A percentile compares a stretch with the other conserved stretches of the same genome.
Evolutionary conservation across 2,797 vertebrate genomes (phyloP).

Genomic region (Micromesistius poutassou): DNA sequence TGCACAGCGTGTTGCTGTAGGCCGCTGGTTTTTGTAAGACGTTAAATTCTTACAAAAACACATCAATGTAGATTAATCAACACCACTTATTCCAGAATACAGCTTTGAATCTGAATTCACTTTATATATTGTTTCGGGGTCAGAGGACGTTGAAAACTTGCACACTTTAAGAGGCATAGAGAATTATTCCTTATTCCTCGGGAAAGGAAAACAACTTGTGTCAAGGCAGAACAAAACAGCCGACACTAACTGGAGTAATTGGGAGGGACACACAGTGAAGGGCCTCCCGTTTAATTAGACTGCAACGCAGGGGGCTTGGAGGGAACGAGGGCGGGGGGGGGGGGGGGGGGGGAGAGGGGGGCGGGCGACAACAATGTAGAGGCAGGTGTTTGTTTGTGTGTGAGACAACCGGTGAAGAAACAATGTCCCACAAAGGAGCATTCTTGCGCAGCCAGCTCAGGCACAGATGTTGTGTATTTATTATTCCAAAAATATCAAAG

Average conservation of each 20-base stretch:
- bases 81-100: neutral
- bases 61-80: neutral
- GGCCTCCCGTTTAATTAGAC: conserved; percentile 66
- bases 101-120: neutral
- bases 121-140: neutral
- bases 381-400: conserved; percentile 23
- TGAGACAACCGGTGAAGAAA: conserved; percentile 56
- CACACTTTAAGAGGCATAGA: neutral
- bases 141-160: neutral
- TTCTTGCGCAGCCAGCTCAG: conserved; percentile 48
- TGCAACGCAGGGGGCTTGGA: conserved; percentile 18
- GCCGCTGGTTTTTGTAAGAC: no score
- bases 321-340: conserved; percentile 14
- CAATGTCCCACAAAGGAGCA: conserved; percentile 61
- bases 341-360: conserved; percentile 29
- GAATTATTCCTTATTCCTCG: neutral
- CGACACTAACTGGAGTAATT: conserved; percentile 33
- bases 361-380: conserved; percentile 35
- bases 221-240: conserved; percentile 31
- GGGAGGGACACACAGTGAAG: conserved; percentile 38
- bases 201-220: neutral
- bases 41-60: no score
- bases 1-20: no score
- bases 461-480: conserved; percentile 72
- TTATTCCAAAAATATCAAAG: conserved; percentile 79